A percentile compares a stretch with the other conserved stretches of the same genome.
phyloP scores from a whole-genome alignment of 2,113 vertebrate species.

The Pygoscelis adeliae region DNA sequence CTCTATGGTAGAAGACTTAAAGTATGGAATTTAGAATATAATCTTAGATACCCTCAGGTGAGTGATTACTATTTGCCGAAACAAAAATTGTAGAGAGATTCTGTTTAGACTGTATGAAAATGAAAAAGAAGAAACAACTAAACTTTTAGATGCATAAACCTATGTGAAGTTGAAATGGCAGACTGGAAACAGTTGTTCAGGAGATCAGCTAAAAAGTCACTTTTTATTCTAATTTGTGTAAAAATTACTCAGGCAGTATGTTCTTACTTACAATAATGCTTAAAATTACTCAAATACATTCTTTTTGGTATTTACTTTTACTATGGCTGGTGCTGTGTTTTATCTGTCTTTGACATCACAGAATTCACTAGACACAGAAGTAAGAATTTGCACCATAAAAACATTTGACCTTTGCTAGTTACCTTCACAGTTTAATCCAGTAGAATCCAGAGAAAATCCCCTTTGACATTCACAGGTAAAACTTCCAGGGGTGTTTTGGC shows the following conservation, averaged over 20 bases:
- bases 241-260: fast-evolving
- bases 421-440: slow-evolving; percentile 86
- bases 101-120: neutral
- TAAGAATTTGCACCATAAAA: neutral
- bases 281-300: neutral
- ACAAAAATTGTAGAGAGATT: neutral
- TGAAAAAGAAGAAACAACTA: neutral
- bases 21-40: neutral
- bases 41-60: neutral
- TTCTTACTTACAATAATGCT: neutral
- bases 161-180: neutral
- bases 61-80: neutral
- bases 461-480: slow-evolving; percentile 86
- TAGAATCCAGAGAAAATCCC: slow-evolving; percentile 83
- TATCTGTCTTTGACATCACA: neutral
- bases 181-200: neutral
- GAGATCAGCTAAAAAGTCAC: neutral
- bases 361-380: neutral
- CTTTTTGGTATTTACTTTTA: neutral
- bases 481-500: slow-evolving; percentile 86
- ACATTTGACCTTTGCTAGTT: neutral
- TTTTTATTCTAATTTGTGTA: neutral
- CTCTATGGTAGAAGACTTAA: neutral
- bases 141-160: neutral
- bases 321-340: neutral